Base-by-base conservation (phyloP, 2,113 vertebrate genomes). In the Corvus moneduloides region DNA sequence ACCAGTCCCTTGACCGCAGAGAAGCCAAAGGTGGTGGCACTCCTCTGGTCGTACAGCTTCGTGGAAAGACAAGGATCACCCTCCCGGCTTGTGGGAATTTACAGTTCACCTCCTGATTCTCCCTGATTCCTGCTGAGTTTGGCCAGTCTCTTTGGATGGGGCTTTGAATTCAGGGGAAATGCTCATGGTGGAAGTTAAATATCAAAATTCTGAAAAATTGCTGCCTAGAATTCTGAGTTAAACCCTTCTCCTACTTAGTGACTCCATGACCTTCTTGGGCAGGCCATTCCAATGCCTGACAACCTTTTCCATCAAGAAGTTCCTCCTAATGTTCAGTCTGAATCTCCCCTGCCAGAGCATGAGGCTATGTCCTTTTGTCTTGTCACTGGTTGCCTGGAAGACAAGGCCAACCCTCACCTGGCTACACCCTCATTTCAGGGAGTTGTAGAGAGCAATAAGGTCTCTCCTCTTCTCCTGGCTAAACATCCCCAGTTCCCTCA, bases 81-180 rank as follows among this genome's bases (percentile, higher is more conserved):
- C 0, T 0, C 7, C 7, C 3, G 10, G 3, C 6, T 51, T 19
- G 18, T 43, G 13, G 27, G 4, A 61, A 76, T 55, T 69, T 26
- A 11, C 16, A 59, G 27, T 37, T 75, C 11, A 19, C 2, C 5
- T 73, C 49, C 39, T 3, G 0, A 22, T 66, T 76, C n/a, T 24
- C 13, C 7, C 15, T 32, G 30, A 67, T 22, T 68, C 17, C 16
- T 68, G 14, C 4, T 83, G 66, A 37, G 22, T 54, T 84, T 81
- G 46, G 11, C 28, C 35, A 58, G 9, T 13, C 11, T 87, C 32
- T 87, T 76, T 49, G 28, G 16, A 85, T 24, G 16, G 44, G 7
- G 13, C 18, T 21, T 77, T 49, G 33, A 55, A 75, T 44, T 19
- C 2, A 2, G 7, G 7, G 14, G 6, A 54, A 19, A 46, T 18